Conservation (phyloP, 2,797 vertebrate species). For the Oryzias sinensis region DNA sequence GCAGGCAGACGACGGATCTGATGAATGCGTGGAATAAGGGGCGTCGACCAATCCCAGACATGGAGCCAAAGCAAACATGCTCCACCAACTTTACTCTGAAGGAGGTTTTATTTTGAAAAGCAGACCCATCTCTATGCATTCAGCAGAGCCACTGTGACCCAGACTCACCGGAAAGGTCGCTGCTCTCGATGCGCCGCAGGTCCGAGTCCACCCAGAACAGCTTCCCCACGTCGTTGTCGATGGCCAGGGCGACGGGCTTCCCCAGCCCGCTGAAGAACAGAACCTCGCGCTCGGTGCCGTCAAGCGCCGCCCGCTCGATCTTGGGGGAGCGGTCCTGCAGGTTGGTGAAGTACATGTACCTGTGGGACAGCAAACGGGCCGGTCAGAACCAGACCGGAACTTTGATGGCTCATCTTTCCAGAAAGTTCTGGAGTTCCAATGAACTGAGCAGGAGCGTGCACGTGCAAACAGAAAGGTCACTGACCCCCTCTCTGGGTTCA, state of each 20-base stretch:
- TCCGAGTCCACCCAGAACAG: constrained; percentile 98
- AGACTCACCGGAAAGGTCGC: constrained; percentile 91
- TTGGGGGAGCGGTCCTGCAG: constrained; percentile 92
- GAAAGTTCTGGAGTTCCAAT: background rate
- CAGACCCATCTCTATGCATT: too few relatives aligned
- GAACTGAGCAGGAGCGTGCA: background rate
- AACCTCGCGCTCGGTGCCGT: constrained; percentile 94
- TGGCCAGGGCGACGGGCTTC: constrained; percentile 88
- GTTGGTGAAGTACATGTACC: constrained; percentile 99
- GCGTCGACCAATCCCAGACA: too few relatives aligned
- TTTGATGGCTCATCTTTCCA: constrained; percentile 1
- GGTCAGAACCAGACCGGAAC: constrained; percentile 6
- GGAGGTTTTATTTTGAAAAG: too few relatives aligned
- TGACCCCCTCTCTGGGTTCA: constrained; percentile 96
- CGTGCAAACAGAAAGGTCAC: constrained; percentile 29
- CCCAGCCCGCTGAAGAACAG: constrained; percentile 93
- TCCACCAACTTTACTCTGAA: too few relatives aligned
- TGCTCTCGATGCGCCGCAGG: constrained; percentile 95
- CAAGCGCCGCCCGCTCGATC: constrained; percentile 93
- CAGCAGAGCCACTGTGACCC: too few relatives aligned
- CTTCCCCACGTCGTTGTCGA: constrained; percentile 90
- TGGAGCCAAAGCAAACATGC: too few relatives aligned
- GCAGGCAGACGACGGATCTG: too few relatives aligned
- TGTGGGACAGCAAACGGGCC: constrained; percentile 50
- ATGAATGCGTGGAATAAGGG: too few relatives aligned